Conservation (phyloP, 1,140 invertebrate genomes). For the Oscheius sp. region DNA sequence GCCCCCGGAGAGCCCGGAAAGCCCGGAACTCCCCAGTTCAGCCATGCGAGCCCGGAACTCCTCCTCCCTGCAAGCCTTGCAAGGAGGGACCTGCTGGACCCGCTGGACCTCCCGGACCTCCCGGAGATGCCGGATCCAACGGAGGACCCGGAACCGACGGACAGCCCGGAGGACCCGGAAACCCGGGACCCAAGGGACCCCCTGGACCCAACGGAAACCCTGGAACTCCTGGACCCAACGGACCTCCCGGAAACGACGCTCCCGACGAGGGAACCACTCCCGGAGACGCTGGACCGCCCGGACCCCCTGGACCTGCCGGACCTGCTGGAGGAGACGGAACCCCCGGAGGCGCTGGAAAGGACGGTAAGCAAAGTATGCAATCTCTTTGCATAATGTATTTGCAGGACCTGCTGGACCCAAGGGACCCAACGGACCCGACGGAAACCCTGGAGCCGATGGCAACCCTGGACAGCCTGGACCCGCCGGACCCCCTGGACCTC, state of each 20-base stretch:
- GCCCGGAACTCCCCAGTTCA: constrained; percentile 12
- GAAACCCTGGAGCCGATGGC: constrained; percentile 37
- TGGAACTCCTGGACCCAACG: background rate
- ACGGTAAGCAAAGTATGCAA: too few species aligned
- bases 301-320: background rate
- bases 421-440: constrained; percentile 33
- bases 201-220: background rate
- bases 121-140: background rate
- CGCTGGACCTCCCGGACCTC: background rate
- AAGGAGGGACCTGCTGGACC: constrained; percentile 23
- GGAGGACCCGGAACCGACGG: background rate
- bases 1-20: background rate
- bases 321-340: too few species aligned
- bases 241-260: background rate
- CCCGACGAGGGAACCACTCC: background rate
- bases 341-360: background rate
- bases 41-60: constrained; percentile 32
- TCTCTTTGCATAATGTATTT: background rate
- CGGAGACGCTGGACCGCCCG: background rate
- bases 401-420: constrained; percentile 27
- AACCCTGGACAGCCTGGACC: constrained; percentile 34
- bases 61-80: constrained; percentile 38
- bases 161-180: constrained; percentile 2
- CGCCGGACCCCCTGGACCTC: background rate
- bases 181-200: background rate